Conservation (phyloP, 2,888 invertebrate genomes). For the Ephialtes manifestator region DNA sequence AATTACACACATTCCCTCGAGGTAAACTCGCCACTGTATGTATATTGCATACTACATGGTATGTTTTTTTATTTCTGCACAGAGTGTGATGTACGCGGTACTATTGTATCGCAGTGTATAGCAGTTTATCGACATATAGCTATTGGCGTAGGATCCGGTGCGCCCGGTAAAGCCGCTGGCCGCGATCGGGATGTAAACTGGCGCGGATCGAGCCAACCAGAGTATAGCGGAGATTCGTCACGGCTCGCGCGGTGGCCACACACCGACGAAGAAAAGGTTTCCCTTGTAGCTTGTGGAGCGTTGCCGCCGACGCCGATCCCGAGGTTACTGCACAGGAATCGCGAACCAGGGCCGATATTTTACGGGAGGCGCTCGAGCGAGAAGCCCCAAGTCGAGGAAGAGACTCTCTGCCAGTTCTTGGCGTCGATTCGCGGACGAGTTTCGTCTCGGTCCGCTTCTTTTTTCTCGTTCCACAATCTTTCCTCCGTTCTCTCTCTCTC, state of each 20-base stretch:
- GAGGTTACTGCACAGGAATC: slow-evolving; percentile 31
- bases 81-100: neutral
- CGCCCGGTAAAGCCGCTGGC: slow-evolving; percentile 8
- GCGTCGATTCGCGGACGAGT: slow-evolving; percentile 72
- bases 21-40: slow-evolving; percentile 8
- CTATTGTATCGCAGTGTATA: slow-evolving; percentile 23
- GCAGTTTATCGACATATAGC: slow-evolving; percentile 15
- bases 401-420: slow-evolving; percentile 42
- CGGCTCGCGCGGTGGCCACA: slow-evolving; percentile 70
- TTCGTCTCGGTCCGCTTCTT: slow-evolving; percentile 69
- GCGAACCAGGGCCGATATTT: slow-evolving; percentile 65
- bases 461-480: slow-evolving; percentile 61
- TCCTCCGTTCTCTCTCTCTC: too few relatives aligned
- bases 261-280: slow-evolving; percentile 67
- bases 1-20: slow-evolving; percentile 40
- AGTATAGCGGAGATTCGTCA: slow-evolving; percentile 73
- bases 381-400: slow-evolving; percentile 59
- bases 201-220: slow-evolving; percentile 62
- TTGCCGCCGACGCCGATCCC: slow-evolving; percentile 43
- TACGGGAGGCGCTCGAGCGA: slow-evolving; percentile 73
- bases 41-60: too few relatives aligned
- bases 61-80: slow-evolving; percentile 27
- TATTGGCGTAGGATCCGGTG: slow-evolving; percentile 12
- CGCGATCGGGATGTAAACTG: slow-evolving; percentile 63
- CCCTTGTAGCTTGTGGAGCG: slow-evolving; percentile 31